Percentiles rank a stretch among this genome's conserved stretches.
phyloP scores from a whole-genome alignment of 2,888 invertebrate genomes.

The Archaeoteleia sp. region DNA sequence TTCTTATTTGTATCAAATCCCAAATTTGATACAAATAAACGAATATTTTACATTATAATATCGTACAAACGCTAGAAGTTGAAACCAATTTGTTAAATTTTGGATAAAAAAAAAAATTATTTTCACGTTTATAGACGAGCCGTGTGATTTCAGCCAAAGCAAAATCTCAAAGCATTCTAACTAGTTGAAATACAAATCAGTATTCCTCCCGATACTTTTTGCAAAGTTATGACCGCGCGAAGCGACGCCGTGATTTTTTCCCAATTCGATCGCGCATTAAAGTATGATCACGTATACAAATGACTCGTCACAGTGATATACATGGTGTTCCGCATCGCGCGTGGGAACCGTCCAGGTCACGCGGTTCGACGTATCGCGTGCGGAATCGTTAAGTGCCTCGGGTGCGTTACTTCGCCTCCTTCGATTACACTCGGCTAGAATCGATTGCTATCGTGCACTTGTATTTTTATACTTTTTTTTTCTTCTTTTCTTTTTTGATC shows the following conservation, averaged over 20 bases:
- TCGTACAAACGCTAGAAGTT: too few relatives aligned
- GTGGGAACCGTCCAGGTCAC: constrained; percentile 73
- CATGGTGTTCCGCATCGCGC: constrained; percentile 68
- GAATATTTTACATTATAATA: too few relatives aligned
- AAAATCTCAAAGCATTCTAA: too few relatives aligned
- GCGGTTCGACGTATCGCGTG: constrained; percentile 68
- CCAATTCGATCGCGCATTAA: constrained; percentile 60
- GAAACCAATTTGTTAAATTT: too few relatives aligned
- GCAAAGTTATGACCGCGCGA: constrained; percentile 15
- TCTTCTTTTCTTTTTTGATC: constrained; percentile 25
- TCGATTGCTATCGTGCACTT: constrained; percentile 58
- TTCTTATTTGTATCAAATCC: too few relatives aligned
- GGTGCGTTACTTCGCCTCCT: constrained; percentile 59
- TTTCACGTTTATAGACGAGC: too few relatives aligned
- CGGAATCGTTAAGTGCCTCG: constrained; percentile 69
- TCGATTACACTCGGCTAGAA: constrained; percentile 53
- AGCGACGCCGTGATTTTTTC: constrained; percentile 23
- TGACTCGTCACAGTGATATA: constrained; percentile 67
- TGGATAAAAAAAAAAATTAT: too few relatives aligned
- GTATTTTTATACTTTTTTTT: constrained; percentile 24
- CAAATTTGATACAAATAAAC: too few relatives aligned
- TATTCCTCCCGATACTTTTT: constrained; percentile 21
- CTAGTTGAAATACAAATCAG: not conserved
- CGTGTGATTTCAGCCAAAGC: too few relatives aligned
- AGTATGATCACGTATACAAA: constrained; percentile 71